These are phyloP conservation scores for Aplysina aerophoba DNA, from an alignment of 37 sponge, comb jelly and placozoan species.

Conservation along the genomic window DNA sequence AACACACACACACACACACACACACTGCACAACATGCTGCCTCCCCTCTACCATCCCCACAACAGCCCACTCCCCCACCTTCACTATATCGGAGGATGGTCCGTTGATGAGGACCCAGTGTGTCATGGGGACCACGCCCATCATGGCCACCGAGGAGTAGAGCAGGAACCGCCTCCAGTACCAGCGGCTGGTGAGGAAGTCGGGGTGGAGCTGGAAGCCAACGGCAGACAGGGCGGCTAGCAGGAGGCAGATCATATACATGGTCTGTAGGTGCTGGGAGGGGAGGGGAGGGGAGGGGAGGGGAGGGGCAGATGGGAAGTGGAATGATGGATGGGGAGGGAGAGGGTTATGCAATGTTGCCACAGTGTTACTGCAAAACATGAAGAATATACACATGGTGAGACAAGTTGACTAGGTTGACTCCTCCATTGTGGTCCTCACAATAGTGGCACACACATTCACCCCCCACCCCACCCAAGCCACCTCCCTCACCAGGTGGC, in stretches of 20 bases:
- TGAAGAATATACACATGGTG: too few relatives aligned
- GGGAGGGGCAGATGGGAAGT: neutral
- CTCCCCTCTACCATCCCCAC: too few relatives aligned
- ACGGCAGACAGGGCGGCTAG: constrained; percentile 30
- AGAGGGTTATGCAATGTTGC: too few relatives aligned
- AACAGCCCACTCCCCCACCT: too few relatives aligned
- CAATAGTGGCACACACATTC: too few relatives aligned
- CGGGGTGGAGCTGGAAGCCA: constrained; percentile 53
- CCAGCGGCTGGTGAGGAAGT: constrained; percentile 80
- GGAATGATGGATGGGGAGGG: neutral
- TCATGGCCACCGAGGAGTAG: constrained; percentile 72
- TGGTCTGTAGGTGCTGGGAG: constrained; percentile 56
- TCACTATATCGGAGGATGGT: constrained; percentile 53
- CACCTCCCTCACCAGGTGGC: constrained; percentile 52
- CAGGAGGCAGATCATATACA: constrained; percentile 55
- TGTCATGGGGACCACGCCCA: constrained; percentile 76
- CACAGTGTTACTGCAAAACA: too few relatives aligned
- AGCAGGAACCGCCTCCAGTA: constrained; percentile 69
- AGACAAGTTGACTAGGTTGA: too few relatives aligned
- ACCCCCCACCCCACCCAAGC: neutral
- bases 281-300: neutral
- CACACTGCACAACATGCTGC: neutral
- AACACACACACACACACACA: too few relatives aligned
- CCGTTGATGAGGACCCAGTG: constrained; percentile 80
- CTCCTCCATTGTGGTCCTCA: too few relatives aligned